Evolutionary conservation across 2,113 vertebrate genomes (phyloP), one percentile per base, ranked within the genome.

Genomic region (Paradoxurus hermaphroditus): DNA sequence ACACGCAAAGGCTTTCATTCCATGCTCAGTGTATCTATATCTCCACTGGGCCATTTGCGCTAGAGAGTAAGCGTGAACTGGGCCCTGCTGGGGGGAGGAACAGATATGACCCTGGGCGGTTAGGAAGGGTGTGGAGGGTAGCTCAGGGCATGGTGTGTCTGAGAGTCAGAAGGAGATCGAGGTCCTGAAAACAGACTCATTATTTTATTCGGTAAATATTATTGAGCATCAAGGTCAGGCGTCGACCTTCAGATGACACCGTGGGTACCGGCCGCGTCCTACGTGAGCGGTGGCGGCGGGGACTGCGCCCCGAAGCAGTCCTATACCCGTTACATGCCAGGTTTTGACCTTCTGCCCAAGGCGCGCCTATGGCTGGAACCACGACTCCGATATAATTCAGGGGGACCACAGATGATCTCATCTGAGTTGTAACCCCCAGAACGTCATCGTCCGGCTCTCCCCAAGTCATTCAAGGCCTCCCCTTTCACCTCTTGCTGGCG

Each of bases 281-380:
- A 3, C 25, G 34, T 6, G 65, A 15, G 11, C 7, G 36, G 4
- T 10, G 9, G 27, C 14, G 53, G 44, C 27, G 19, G 39, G 18
- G 29, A 10, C 16, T 12, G 3, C 73, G 68, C 14, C 13, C 6
- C 0, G 9, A n/a, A 13, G 70, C 34, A 8, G 44, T 29, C 34
- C n/a, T 1, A 13, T 5, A 15, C 13, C 2, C 25, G 6, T 27
- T 13, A 21, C 4, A 3, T 3, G 4, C 46, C 62, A 34, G 19
- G 12, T 12, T 36, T 49, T n/a, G 34, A 63, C 29, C 18, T 72
- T 78, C 59, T 87, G 25, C 41, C 49, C 4, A 9, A 86, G 41
- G 11, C 41, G 41, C 78, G 49, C 53, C 4, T 36, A 27, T 15
- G 41, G 53, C 19, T 16, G 25, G 39, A 39, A 72, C 31, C 56